Base-by-base conservation (phyloP, 1,140 invertebrate species). In the Planococcus citri region DNA sequence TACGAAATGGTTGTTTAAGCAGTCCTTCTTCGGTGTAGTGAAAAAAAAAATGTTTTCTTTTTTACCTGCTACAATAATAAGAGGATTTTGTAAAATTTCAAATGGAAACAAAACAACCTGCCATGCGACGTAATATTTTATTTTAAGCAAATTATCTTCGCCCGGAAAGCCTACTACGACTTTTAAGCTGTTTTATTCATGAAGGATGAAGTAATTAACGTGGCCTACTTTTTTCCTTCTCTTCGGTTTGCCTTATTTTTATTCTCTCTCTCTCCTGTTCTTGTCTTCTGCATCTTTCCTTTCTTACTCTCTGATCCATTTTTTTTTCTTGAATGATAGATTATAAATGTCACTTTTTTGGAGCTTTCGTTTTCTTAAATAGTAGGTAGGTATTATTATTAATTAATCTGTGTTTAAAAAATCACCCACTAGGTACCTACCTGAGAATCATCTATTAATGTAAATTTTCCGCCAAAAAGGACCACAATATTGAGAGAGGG, bases 121-220 rank as follows among this genome's bases (percentile, higher is more conserved):
- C 41, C 41, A 51, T 51, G 41, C 41, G 41, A 20, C 41, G 41
- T 51, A 51, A 51, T 51, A 51, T 51, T 51, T 51, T 51, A 51
- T 51, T 51, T 51, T 51, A 51, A 51, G 41, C 41, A 20, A 51
- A 51, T 51, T 51, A 51, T 51, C 41, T 51, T 51, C 41, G 41
- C 41, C 41, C 41, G 41, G 41, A 51, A 51, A 51, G 41, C 41
- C 41, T 51, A 17, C 41, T 51, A 51, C 41, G 41, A 51, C 41
- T 51, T 51, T 51, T 51, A 51, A 51, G 41, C 41, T 51, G 41
- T 51, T 51, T 51, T 51, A 51, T 51, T 51, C 41, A 51, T 51
- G 41, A 51, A 51, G 12, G 41, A 51, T 51, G 41, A 20, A 51
- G 41, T 51, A 51, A 51, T 51, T 51, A 51, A 51, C 41, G 41